Conservation (phyloP, 2,797 vertebrate genomes). For the Chanos chanos region DNA sequence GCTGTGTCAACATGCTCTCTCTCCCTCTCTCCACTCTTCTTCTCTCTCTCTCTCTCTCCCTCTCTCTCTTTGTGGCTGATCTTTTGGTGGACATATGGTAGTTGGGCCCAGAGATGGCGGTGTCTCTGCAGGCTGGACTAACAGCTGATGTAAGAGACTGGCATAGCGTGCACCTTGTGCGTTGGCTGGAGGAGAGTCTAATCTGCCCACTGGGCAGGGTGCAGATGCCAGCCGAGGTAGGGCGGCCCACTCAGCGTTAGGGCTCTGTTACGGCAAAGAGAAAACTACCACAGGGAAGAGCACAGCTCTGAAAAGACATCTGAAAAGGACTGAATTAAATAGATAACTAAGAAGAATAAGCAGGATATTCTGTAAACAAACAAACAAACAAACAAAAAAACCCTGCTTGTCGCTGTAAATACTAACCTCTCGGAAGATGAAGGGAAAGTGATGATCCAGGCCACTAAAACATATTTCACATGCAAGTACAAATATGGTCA, state of each 20-base stretch:
- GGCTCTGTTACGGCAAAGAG: conserved; percentile 65
- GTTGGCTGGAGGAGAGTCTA: conserved; percentile 58
- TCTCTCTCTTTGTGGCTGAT: conserved; percentile 7
- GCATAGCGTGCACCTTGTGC: conserved; percentile 56
- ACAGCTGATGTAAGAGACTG: conserved; percentile 65
- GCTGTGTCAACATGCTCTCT: background rate
- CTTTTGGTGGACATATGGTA: conserved; percentile 29
- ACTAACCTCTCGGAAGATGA: too few relatives aligned
- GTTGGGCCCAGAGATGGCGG: conserved; percentile 31
- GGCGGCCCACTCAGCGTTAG: conserved; percentile 68
- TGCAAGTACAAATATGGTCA: too few relatives aligned
- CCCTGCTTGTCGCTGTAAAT: too few relatives aligned
- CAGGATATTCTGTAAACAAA: too few relatives aligned
- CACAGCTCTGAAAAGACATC: too few relatives aligned
- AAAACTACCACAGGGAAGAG: conserved; percentile 55
- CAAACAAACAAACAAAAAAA: too few relatives aligned
- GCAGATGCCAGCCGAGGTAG: conserved; percentile 68
- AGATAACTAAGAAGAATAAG: too few relatives aligned
- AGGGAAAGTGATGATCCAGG: too few relatives aligned
- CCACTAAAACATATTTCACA: too few relatives aligned
- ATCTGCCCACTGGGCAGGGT: conserved; percentile 67
- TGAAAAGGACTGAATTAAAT: too few relatives aligned
- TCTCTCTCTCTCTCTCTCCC: conserved; percentile 4
- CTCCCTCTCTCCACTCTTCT: background rate
- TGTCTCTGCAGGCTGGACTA: conserved; percentile 69